phyloP scores from a whole-genome alignment of 2,113 vertebrate genomes.

The Pycnonotus jocosus region DNA sequence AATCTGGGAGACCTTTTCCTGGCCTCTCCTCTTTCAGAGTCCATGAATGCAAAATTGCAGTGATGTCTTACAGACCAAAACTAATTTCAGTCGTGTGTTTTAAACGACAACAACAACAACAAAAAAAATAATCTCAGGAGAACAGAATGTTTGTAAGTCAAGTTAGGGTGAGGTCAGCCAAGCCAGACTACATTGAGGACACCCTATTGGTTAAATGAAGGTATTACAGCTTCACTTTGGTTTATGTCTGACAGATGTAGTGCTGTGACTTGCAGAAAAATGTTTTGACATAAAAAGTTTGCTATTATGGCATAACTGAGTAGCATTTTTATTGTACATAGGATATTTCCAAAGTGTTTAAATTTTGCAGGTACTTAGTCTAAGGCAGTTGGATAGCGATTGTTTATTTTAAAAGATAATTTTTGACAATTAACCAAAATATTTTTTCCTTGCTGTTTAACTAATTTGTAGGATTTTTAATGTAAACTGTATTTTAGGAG shows the following conservation, averaged over 20 bases:
- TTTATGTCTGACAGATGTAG: background rate
- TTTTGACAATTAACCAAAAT: background rate
- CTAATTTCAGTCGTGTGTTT: background rate
- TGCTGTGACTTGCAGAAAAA: background rate
- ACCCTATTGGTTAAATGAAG: background rate
- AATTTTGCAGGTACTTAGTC: background rate
- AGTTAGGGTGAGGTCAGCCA: background rate
- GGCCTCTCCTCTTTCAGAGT: background rate
- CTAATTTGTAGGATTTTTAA: background rate
- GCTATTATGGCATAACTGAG: background rate
- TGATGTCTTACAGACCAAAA: background rate
- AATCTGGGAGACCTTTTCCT: background rate
- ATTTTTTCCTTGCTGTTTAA: background rate
- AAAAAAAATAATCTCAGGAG: background rate
- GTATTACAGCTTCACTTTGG: background rate
- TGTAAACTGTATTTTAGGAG: slow-evolving; percentile 6
- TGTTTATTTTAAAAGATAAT: background rate
- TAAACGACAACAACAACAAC: background rate
- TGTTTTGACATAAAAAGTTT: background rate
- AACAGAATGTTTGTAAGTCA: background rate
- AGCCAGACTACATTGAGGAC: background rate
- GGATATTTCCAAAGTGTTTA: background rate
- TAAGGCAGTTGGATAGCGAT: background rate
- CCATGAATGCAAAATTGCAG: background rate
- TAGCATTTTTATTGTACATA: background rate